phyloP scores from a whole-genome alignment of 2,113 vertebrate species.

The Merops nubicus region DNA sequence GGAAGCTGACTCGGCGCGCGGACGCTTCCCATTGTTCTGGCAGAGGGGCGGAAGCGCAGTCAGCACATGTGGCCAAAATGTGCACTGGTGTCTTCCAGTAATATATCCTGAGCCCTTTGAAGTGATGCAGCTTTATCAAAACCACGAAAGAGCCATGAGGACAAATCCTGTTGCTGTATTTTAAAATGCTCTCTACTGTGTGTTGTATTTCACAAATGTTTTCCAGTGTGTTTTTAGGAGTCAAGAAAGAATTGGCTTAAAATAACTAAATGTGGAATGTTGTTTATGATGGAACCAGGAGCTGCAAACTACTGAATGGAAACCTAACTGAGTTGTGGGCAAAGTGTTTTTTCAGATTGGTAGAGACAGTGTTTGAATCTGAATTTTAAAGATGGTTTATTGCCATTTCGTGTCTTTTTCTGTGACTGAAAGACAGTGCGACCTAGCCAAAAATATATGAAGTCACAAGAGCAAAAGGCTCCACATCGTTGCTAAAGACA shows the following conservation, averaged over 20 bases:
- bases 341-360: background rate
- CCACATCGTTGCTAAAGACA: background rate
- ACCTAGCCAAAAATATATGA: background rate
- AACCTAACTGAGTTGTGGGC: background rate
- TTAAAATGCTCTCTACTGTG: background rate
- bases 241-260: background rate
- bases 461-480: background rate
- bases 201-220: background rate
- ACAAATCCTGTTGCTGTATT: background rate
- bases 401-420: background rate
- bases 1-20: background rate
- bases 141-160: background rate
- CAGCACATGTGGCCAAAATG: conserved; percentile 53
- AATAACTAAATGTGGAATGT: background rate
- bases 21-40: conserved; percentile 20
- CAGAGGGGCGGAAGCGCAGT: background rate
- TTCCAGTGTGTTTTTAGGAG: background rate
- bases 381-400: background rate
- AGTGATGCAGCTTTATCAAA: background rate
- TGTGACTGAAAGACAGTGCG: background rate
- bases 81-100: conserved; percentile 2
- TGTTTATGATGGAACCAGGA: background rate
- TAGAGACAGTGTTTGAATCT: background rate
- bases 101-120: conserved; percentile 23
- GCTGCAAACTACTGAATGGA: background rate